Base-by-base conservation (phyloP, 2,797 vertebrate species). In the Platalea minor region DNA sequence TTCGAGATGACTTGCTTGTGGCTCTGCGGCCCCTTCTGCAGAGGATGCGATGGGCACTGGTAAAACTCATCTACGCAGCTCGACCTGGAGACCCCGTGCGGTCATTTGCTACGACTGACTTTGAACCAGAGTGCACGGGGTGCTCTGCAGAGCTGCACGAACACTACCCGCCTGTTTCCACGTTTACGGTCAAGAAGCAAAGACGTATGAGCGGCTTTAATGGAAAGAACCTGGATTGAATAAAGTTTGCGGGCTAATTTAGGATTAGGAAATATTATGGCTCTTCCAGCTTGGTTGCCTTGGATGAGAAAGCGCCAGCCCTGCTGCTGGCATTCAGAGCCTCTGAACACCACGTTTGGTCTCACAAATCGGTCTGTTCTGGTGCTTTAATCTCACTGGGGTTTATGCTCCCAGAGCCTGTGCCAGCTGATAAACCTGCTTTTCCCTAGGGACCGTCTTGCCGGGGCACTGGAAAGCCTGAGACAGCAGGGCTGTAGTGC, bases 71-170 rank as follows among this genome's bases (percentile, higher is more conserved):
- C 35, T 59, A 43, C 3, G 2, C 26, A 35, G 15, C 69, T 74
- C 0, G 1, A 29, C 48, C 54, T 26, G 88, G 56, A 59, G 35
- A 21, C 21, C 61, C 35, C 46, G 39, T 1, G 0, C 0, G 2
- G 17, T 13, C 3, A 0, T 61, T 81, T 45, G 29, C 12, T 43
- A 19, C 4, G 4, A 7, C 23, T 28, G 77, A 10, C 78, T 35
- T 46, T 17, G 53, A 64, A 18, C 8, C 31, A 13, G 48, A 33
- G 28, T 2, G 20, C 33, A 2, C 1, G 2, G 39, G 19, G 17
- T 33, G 46, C 59, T 46, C 37, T 29, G 46, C 46, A 65, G 73
- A 60, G 39, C 50, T 84, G 35, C 76, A 50, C 59, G 33, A 84
- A 35, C 7, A 2, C 43, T 10, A 4, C 6, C 33, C 4, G 4